Conservation (phyloP, 2,888 invertebrate species). For the Watsonalla binaria region DNA sequence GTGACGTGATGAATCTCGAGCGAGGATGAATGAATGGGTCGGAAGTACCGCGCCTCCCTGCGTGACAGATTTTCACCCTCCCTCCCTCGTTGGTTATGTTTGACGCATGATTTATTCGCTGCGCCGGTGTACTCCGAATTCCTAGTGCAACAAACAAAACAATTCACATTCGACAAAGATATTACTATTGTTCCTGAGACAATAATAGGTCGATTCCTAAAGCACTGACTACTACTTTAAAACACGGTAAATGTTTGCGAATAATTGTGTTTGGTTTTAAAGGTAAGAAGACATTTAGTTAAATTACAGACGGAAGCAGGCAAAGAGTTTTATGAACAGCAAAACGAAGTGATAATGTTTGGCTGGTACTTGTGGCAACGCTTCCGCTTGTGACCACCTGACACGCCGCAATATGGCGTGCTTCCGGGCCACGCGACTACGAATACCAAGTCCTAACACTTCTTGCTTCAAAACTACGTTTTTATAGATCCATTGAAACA, state of each 20-base stretch:
- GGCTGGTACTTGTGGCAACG: slow-evolving; percentile 35
- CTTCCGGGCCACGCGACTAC: slow-evolving; percentile 38
- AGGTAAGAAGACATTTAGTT: neutral
- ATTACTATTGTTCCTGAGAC: slow-evolving; percentile 18
- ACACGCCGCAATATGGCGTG: slow-evolving; percentile 46
- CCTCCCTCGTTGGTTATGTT: slow-evolving; percentile 49
- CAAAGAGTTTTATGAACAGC: neutral
- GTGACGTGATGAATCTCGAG: slow-evolving; percentile 47
- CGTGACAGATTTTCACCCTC: slow-evolving; percentile 51
- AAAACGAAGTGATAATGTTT: neutral
- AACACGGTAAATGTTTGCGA: slow-evolving; percentile 45
- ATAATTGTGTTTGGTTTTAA: neutral
- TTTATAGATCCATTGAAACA: too few relatives aligned
- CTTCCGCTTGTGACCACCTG: slow-evolving; percentile 42
- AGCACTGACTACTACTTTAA: slow-evolving; percentile 25
- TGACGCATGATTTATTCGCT: slow-evolving; percentile 60
- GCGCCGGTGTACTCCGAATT: slow-evolving; percentile 25
- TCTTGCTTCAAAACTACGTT: slow-evolving; percentile 18
- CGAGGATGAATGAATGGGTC: slow-evolving; percentile 45
- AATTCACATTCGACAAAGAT: slow-evolving; percentile 26
- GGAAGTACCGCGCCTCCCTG: slow-evolving; percentile 33
- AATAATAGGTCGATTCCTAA: slow-evolving; percentile 8
- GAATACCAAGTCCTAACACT: slow-evolving; percentile 30
- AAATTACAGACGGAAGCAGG: neutral
- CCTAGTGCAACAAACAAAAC: slow-evolving; percentile 37